Percentiles rank a stretch among this genome's conserved stretches.
phyloP scores from a whole-genome alignment of 2,797 vertebrate species.

The Muscicapa striata region DNA sequence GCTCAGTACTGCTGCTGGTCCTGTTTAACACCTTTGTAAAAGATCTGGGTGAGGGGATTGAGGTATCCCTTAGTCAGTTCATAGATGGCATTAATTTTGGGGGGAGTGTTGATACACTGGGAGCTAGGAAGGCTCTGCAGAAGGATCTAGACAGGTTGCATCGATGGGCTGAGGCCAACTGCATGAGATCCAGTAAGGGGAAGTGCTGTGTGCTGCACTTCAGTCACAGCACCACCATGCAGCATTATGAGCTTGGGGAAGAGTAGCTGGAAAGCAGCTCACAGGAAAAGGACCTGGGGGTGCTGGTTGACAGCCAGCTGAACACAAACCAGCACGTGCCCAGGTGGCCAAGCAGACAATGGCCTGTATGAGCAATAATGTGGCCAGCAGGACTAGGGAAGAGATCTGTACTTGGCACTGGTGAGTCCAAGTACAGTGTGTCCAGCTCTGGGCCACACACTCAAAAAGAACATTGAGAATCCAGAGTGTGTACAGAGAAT shows the following conservation, averaged over 20 bases:
- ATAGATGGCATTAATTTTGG: not conserved
- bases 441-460: not conserved
- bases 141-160: not conserved
- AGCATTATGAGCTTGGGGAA: not conserved
- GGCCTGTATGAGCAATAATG: not conserved
- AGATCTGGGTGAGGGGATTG: not conserved
- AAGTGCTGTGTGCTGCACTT: not conserved
- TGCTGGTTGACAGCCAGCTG: not conserved
- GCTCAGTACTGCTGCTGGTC: not conserved
- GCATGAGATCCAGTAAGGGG: not conserved
- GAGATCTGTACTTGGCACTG: not conserved
- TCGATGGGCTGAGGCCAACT: fast-evolving
- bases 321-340: not conserved
- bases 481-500: no score
- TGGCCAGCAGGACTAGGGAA: not conserved
- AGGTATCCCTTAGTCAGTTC: not conserved
- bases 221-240: not conserved
- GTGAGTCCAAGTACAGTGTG: not conserved
- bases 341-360: not conserved
- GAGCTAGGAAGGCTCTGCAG: not conserved
- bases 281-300: not conserved
- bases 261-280: not conserved
- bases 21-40: not conserved
- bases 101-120: not conserved
- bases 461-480: not conserved